Percentiles rank a stretch among this genome's conserved stretches.
phyloP scores from a whole-genome alignment of 1,140 invertebrate genomes.

The Drepana arcuata region DNA sequence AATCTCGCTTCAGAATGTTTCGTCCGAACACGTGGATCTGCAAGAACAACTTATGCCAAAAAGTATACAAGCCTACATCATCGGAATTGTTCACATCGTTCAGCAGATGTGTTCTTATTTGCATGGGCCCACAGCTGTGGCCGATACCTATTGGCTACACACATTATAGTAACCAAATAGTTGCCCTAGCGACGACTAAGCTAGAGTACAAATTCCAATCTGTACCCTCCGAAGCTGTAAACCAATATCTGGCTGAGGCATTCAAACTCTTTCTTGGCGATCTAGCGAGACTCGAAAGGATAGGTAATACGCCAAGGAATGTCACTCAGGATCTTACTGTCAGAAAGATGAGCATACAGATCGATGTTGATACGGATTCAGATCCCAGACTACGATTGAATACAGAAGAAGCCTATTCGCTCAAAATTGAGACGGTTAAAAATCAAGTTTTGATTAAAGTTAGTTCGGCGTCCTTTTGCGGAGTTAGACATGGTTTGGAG shows the following conservation, averaged over 20 bases:
- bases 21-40: conserved; percentile 29
- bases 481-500: conserved; percentile 83
- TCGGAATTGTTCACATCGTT: conserved; percentile 19
- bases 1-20: conserved; percentile 13
- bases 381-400: conserved; percentile 74
- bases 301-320: conserved; percentile 13
- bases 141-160: conserved; percentile 70
- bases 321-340: conserved; percentile 21
- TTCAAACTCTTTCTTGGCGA: conserved; percentile 40
- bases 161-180: conserved; percentile 48
- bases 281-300: conserved; percentile 28
- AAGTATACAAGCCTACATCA: conserved; percentile 14
- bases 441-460: conserved; percentile 74
- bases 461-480: conserved; percentile 78
- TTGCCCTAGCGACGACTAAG: conserved; percentile 41
- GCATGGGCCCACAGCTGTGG: conserved; percentile 71
- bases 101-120: conserved; percentile 65
- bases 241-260: conserved; percentile 38
- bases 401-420: conserved; percentile 81
- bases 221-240: conserved; percentile 39
- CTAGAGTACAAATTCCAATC: conserved; percentile 60
- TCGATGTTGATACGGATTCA: conserved; percentile 61
- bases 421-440: conserved; percentile 71
- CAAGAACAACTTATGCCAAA: conserved; percentile 30
- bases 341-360: conserved; percentile 55